phyloP scores from a whole-genome alignment of 2,888 invertebrate species.

The Hecatera dysodea region DNA sequence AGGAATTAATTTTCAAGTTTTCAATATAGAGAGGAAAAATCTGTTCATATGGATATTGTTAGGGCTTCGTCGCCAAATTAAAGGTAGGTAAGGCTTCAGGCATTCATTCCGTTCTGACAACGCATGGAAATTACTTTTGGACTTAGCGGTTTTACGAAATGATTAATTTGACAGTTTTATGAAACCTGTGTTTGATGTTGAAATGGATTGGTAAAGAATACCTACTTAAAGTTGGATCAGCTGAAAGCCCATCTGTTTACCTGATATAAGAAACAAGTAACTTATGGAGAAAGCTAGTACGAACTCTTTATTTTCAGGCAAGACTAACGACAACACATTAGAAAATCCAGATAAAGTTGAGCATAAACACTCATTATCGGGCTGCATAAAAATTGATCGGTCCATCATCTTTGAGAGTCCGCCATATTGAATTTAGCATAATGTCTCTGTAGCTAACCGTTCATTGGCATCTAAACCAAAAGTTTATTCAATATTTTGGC shows the following conservation, averaged over 20 bases:
- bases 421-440: neutral
- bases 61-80: constrained; percentile 80
- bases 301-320: neutral
- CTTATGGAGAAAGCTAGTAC: neutral
- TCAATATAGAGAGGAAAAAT: constrained; percentile 86
- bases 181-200: neutral
- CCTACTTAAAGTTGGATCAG: too few species aligned
- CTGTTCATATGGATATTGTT: constrained; percentile 70
- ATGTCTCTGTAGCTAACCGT: neutral
- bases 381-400: too few species aligned
- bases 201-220: neutral
- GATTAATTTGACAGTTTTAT: neutral
- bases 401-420: too few species aligned
- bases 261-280: neutral
- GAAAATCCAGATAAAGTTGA: too few species aligned
- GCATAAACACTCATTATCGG: too few species aligned
- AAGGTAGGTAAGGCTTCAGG: constrained; percentile 78
- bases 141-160: neutral
- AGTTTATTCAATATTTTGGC: neutral
- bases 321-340: neutral
- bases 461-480: neutral
- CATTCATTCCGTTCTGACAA: constrained; percentile 31
- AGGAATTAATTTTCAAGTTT: constrained; percentile 90
- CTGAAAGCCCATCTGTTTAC: too few species aligned
- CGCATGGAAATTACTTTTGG: constrained; percentile 45